Percentiles rank a stretch among this genome's conserved stretches.
These are phyloP conservation scores for Brevipalpus yothersi DNA, from an alignment of 1,140 invertebrate genomes.

Conservation along the genomic window DNA sequence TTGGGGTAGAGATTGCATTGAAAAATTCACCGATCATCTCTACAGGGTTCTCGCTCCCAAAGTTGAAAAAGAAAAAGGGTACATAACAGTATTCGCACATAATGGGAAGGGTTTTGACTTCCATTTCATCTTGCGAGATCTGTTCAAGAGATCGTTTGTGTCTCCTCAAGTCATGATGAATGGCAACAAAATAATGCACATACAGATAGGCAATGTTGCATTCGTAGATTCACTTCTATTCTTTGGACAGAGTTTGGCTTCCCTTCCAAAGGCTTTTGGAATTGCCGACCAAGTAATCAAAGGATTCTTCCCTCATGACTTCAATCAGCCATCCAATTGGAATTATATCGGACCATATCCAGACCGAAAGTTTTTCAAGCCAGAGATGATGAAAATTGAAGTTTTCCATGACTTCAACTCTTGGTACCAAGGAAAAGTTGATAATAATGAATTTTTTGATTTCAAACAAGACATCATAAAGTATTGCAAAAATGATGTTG, in stretches of 20 bases:
- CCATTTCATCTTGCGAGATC: neutral
- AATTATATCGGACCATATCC: too few species aligned
- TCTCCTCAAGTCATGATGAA: neutral
- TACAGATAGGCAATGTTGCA: neutral
- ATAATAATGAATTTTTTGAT: too few species aligned
- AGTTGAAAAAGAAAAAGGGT: neutral
- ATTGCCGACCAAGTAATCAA: too few species aligned
- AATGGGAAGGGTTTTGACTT: neutral
- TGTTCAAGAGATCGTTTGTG: neutral
- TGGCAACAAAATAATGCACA: constrained; percentile 1
- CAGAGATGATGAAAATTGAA: too few species aligned
- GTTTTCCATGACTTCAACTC: too few species aligned
- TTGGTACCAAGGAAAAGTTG: too few species aligned
- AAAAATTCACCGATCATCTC: neutral
- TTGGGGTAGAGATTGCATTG: neutral
- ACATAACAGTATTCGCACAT: neutral
- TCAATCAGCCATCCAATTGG: too few species aligned
- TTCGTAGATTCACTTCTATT: constrained; percentile 4
- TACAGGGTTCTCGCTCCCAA: neutral
- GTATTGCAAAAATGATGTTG: too few species aligned
- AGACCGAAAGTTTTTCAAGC: too few species aligned
- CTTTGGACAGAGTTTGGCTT: neutral
- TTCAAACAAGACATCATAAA: too few species aligned
- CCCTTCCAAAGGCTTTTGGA: constrained; percentile 2
- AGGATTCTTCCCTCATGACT: too few species aligned